Evolutionary conservation across 2,113 vertebrate species (phyloP).

Genomic region (Chaetops frenatus): DNA sequence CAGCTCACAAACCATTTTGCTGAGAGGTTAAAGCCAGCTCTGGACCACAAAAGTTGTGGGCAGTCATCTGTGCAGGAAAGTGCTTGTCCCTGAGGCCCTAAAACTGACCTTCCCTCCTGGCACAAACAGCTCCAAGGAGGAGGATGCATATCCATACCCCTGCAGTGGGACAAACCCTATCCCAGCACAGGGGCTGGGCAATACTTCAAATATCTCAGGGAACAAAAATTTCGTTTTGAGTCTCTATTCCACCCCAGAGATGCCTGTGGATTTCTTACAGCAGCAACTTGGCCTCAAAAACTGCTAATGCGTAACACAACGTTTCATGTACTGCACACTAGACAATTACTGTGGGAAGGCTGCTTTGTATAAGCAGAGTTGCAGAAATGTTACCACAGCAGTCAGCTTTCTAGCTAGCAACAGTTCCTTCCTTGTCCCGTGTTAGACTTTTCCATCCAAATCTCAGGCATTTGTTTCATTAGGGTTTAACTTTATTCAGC

Average conservation of each 20-base stretch:
- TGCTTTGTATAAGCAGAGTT: not conserved
- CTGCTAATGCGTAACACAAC: not conserved
- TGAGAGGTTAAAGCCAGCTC: not conserved
- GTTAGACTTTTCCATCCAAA: not conserved
- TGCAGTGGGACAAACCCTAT: not conserved
- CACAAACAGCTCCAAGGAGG: not conserved
- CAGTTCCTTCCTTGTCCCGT: not conserved
- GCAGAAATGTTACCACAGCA: not conserved
- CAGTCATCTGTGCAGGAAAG: not conserved
- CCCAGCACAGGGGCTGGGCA: not conserved
- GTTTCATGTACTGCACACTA: not conserved
- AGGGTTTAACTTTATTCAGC: not conserved
- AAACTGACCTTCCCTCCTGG: not conserved
- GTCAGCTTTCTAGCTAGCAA: not conserved
- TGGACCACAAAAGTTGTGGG: not conserved
- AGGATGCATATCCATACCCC: rapidly evolving
- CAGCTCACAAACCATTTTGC: not conserved
- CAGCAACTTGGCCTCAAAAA: constrained; percentile 8
- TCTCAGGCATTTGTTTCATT: not conserved
- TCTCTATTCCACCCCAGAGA: not conserved
- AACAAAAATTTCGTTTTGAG: not conserved
- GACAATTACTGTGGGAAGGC: not conserved
- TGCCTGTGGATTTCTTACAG: not conserved
- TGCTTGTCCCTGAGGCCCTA: not conserved
- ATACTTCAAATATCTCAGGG: not conserved